A percentile compares a stretch with the other conserved stretches of the same genome.
phyloP scores from a whole-genome alignment of 1,140 invertebrate genomes.

The Ceratitis capitata region DNA sequence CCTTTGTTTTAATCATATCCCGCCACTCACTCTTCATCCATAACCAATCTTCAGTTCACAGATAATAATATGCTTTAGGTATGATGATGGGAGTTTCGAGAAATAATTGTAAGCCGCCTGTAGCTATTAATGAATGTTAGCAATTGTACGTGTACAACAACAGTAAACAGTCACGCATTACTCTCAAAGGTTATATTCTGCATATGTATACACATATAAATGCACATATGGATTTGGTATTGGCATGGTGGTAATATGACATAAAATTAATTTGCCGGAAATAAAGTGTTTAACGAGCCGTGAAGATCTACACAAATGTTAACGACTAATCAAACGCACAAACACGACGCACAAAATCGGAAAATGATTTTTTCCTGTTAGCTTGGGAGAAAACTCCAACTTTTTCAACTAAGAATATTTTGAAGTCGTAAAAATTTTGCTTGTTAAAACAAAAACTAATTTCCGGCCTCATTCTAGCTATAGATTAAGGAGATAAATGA shows the following conservation, averaged over 20 bases:
- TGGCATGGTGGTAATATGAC: not conserved
- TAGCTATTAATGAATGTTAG: not conserved
- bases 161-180: not conserved
- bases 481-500: too few species aligned
- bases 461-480: not conserved
- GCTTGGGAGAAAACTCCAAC: not conserved
- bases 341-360: not conserved
- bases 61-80: not conserved
- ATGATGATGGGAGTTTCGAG: not conserved
- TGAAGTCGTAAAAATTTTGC: not conserved
- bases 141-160: not conserved
- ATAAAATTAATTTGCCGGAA: slow-evolving; percentile 39
- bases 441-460: not conserved
- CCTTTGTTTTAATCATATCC: not conserved
- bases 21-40: not conserved
- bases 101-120: not conserved
- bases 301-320: not conserved
- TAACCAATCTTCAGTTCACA: not conserved
- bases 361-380: too few species aligned
- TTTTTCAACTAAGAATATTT: not conserved
- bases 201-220: not conserved
- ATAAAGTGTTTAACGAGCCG: slow-evolving; percentile 41
- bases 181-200: not conserved
- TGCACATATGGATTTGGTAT: not conserved
- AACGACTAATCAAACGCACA: not conserved